Base-by-base conservation (phyloP, 92 coral and sea anemone species). In the Paragorgia papillata region DNA sequence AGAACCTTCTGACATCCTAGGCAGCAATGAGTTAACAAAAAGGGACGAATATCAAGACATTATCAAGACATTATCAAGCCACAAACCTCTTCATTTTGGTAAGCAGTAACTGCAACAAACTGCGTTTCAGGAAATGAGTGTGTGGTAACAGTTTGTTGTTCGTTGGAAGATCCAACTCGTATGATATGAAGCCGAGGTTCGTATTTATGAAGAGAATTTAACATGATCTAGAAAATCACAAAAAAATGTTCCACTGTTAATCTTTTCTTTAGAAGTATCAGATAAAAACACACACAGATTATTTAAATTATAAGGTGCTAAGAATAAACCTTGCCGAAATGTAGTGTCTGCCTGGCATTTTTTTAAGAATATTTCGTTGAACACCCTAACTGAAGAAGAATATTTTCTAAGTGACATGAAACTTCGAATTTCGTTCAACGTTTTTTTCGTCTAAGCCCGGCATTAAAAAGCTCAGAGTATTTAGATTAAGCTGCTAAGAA, bases 41-140 rank as follows among this genome's bases (percentile, higher is more conserved):
- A 17, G 17, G 26, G 58, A 3, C 20, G 19, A 51, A 17, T 51
- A 22, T 17, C 6, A 51, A 17, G 58, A 51, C 17, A 51, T 5
- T 17, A 17, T 51, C 4, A 51, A 51, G 58, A 17, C 58, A 17
- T 5, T 17, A 51, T 5, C 26, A 19, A 17, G 4, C 2, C 10
- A 59, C 79, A 51, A 51, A 95, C 99, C 99, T 95, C 99, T 78
- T 95, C 99, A 79, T 95, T 95, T 40, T 95, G 99, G 68, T 95
- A 95, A 51, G 99, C 99, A 2, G 99, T 95, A 18, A 95, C 99
- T 1, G 99, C 99, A 15, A 95, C 86, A 57, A 95, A 95, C 60
- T 91, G 97, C 18, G 99, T 95, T 40, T 95, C 99, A 32, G 90
- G 89, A 79, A 95, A 95, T 7, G 97, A 95, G 21, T 89, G 97